Evolutionary conservation across 2,113 vertebrate genomes (phyloP).

Genomic region (Crypturellus undulatus): DNA sequence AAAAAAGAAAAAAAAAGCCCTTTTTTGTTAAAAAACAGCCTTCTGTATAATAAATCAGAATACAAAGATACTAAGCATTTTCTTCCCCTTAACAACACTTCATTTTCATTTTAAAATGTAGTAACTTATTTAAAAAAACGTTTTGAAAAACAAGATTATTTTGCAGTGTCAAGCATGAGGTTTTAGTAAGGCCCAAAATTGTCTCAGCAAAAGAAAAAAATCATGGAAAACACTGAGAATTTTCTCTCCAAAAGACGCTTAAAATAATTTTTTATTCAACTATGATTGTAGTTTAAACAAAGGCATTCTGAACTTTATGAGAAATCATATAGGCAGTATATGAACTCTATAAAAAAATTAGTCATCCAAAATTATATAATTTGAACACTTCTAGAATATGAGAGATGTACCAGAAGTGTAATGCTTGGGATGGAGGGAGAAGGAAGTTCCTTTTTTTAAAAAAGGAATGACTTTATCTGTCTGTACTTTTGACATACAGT

Average conservation of each 20-base stretch:
- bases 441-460: background rate
- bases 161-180: background rate
- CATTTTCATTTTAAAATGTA: slow-evolving; percentile 41
- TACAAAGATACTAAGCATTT: slow-evolving; percentile 62
- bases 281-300: background rate
- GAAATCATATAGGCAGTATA: background rate
- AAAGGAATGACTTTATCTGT: background rate
- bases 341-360: background rate
- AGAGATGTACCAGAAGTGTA: background rate
- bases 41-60: slow-evolving; percentile 76
- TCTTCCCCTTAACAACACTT: background rate
- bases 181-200: background rate
- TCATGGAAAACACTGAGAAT: background rate
- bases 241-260: background rate
- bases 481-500: background rate
- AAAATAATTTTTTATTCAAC: background rate
- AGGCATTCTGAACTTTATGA: background rate
- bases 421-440: background rate
- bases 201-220: background rate
- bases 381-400: background rate
- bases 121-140: slow-evolving; percentile 35
- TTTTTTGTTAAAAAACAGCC: slow-evolving; percentile 69
- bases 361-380: background rate
- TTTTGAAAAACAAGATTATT: background rate
- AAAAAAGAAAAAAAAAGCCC: slow-evolving; percentile 22